Evolutionary conservation across 2,888 invertebrate genomes (phyloP), one percentile per base, ranked within the genome.

Genomic region (Chrysopilus asiliformis): DNA sequence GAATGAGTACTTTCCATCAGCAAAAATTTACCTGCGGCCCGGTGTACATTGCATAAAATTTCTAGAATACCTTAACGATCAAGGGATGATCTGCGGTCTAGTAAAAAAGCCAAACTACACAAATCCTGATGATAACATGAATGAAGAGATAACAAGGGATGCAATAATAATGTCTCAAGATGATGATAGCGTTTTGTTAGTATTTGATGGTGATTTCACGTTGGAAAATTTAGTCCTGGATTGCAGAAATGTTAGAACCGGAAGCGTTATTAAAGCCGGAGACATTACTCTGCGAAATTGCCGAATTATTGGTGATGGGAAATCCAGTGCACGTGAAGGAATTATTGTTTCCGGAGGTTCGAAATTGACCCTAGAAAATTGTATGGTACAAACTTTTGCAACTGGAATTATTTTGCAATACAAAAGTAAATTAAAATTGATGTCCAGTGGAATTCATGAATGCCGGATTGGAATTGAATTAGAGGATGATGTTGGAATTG

Each of bases 161-260:
- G 9, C 14, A 12, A 18, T 61, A 2, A 45, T 69, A 13, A 51
- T 60, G 42, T 62, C 64, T 2, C 59, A 64, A 14, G 65, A 66
- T 26, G 64, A 64, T 31, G 68, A 70, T 38, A 65, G 66, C 47
- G 60, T 70, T 0, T 55, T 74, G 43, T 53, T 75, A 13, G 68
- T 72, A 43, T 68, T 72, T 20, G 63, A 65, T 41, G 68, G 68
- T 1, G 56, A 66, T 46, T 64, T 68, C 29, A 40, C 58, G 2
- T 45, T 75, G n/a, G 67, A 69, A 44, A 70, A 73, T 49, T 22
- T 75, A 22, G 65, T 67, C 2, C 50, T 75, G 10, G 62, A 73
- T 45, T 67, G 71, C 28, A 56, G 58, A 19, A 61, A 63, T 13
- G 63, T 70, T 6, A 67, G 68, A 34, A 66, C 65, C 32, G 73